Evolutionary conservation across 2,113 vertebrate species (phyloP).

Genomic region (Antennarius striatus): DNA sequence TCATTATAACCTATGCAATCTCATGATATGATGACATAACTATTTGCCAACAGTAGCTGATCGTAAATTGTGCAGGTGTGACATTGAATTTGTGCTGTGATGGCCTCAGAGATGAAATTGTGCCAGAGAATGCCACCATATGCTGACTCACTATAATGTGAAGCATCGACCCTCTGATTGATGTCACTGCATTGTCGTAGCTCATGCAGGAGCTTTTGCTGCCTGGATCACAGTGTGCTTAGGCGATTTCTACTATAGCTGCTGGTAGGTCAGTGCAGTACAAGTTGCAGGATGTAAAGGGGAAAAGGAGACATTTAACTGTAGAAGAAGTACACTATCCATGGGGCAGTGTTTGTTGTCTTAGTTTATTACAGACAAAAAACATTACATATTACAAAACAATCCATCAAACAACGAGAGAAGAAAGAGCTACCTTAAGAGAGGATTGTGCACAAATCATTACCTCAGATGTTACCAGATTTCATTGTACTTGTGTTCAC

Average conservation of each 20-base stretch:
- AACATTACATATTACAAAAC: conserved; percentile 67
- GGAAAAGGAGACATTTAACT: background rate
- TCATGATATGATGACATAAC: conserved; percentile 20
- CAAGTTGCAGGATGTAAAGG: conserved; percentile 1
- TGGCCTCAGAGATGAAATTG: conserved; percentile 35
- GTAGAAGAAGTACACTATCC: conserved; percentile 1
- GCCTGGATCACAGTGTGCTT: conserved; percentile 42
- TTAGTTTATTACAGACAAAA: conserved; percentile 65
- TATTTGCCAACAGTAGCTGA: conserved; percentile 14
- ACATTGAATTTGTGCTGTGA: conserved; percentile 35
- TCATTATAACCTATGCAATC: conserved; percentile 8
- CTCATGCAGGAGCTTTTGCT: conserved; percentile 31
- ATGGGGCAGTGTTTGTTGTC: conserved; percentile 11
- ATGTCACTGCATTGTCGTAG: conserved; percentile 23
- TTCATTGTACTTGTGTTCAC: conserved; percentile 13
- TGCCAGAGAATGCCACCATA: conserved; percentile 15
- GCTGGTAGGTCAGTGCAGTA: conserved; percentile 12
- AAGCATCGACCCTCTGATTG: conserved; percentile 46
- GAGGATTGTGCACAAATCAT: conserved; percentile 22
- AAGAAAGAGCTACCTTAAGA: conserved; percentile 37
- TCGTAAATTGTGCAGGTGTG: conserved; percentile 1
- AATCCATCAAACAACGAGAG: conserved; percentile 57
- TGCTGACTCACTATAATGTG: conserved; percentile 29
- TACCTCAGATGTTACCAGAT: conserved; percentile 16
- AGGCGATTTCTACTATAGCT: conserved; percentile 9